These are phyloP conservation scores for Agonum fuliginosum DNA, from an alignment of 2,888 invertebrate genomes.

Conservation along the genomic window DNA sequence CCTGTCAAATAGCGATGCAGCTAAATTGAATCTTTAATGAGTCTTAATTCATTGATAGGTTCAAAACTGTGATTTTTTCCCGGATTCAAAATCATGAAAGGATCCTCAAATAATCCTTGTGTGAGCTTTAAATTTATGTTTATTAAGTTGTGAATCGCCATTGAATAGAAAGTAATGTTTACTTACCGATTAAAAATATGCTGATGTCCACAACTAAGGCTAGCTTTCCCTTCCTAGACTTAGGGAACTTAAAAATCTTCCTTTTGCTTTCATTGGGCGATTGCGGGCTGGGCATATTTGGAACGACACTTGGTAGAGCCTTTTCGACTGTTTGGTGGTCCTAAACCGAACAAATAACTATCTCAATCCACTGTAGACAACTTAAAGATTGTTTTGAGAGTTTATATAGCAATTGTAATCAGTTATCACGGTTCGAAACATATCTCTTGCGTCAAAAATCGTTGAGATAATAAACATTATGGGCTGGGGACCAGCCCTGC, in stretches of 20 bases:
- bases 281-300: slow-evolving; percentile 48
- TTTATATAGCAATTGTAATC: slow-evolving; percentile 20
- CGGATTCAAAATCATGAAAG: too few relatives aligned
- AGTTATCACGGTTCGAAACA: not conserved
- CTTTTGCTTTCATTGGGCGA: slow-evolving; percentile 15
- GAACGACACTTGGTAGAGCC: slow-evolving; percentile 6
- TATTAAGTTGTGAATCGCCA: not conserved
- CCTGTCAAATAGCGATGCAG: too few relatives aligned
- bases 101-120: too few relatives aligned
- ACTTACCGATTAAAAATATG: slow-evolving; percentile 48
- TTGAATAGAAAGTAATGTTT: not conserved
- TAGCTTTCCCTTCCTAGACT: slow-evolving; percentile 46
- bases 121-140: too few relatives aligned
- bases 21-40: too few relatives aligned
- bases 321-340: slow-evolving; percentile 39
- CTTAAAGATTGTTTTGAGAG: not conserved
- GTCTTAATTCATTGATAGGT: too few relatives aligned
- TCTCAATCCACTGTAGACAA: not conserved
- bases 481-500: slow-evolving; percentile 20
- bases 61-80: too few relatives aligned
- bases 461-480: slow-evolving; percentile 29
- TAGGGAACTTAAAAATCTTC: slow-evolving; percentile 35
- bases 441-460: not conserved
- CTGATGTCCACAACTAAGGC: slow-evolving; percentile 30
- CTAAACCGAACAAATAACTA: not conserved